A percentile compares a stretch with the other conserved stretches of the same genome.
Conservation (phyloP, 2,888 invertebrate species). For the Metallyticus violacea region DNA sequence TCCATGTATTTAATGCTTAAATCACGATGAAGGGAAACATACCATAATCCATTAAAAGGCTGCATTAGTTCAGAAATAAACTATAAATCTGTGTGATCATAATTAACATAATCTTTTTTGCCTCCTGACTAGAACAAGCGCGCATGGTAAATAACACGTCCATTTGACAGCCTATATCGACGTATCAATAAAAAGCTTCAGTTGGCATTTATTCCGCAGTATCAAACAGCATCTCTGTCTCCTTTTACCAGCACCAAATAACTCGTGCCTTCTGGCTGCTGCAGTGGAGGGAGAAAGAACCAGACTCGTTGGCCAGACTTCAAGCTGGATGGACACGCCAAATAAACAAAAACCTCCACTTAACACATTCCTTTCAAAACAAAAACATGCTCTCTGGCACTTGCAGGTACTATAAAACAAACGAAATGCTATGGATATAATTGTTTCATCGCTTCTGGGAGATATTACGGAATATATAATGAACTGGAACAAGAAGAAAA, state of each 20-base stretch:
- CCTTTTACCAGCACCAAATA: background rate
- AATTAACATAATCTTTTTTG: background rate
- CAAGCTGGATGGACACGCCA: background rate
- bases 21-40: too few relatives aligned
- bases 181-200: too few relatives aligned
- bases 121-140: background rate
- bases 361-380: background rate
- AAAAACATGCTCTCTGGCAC: background rate
- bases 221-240: background rate
- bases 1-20: too few relatives aligned
- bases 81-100: background rate
- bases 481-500: background rate
- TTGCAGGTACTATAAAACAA: background rate
- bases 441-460: background rate
- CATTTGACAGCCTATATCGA: background rate
- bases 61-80: too few relatives aligned
- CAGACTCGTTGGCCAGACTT: background rate
- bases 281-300: background rate
- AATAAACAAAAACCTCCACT: background rate
- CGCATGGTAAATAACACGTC: background rate
- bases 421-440: background rate
- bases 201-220: background rate
- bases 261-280: background rate
- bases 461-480: background rate
- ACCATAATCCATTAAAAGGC: too few relatives aligned